These are phyloP conservation scores for Phengaris arion DNA, from an alignment of 2,888 invertebrate genomes.

Conservation along the genomic window DNA sequence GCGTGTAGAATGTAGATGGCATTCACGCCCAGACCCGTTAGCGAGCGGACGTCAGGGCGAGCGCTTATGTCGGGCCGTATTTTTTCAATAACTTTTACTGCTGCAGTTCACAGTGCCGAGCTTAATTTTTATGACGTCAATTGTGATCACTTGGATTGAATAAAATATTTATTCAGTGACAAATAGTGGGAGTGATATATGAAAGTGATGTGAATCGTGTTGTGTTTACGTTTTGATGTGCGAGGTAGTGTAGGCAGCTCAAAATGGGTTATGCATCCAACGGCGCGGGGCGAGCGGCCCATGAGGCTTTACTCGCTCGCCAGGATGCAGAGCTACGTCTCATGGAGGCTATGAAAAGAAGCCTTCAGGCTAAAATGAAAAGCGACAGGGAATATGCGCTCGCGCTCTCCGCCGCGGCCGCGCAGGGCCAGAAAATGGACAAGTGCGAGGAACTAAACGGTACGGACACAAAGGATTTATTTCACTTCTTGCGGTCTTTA, in stretches of 20 bases:
- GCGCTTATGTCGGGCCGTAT: conserved; percentile 49
- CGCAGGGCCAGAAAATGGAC: conserved; percentile 91
- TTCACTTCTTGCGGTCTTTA: conserved; percentile 24
- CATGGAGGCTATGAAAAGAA: conserved; percentile 94
- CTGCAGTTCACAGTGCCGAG: conserved; percentile 5
- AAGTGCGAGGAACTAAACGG: conserved; percentile 85
- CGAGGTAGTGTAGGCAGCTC: conserved; percentile 52
- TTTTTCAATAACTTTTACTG: conserved; percentile 40
- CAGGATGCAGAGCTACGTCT: conserved; percentile 96
- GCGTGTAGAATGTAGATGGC: conserved; percentile 58
- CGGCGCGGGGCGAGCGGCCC: conserved; percentile 92
- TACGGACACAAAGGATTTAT: conserved; percentile 42
- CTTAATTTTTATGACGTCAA: background rate
- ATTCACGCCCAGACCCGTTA: conserved; percentile 64
- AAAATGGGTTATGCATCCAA: conserved; percentile 92
- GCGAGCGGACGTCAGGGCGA: conserved; percentile 54
- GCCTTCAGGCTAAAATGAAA: conserved; percentile 91
- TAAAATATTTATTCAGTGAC: conserved; percentile 47
- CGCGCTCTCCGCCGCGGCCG: conserved; percentile 88
- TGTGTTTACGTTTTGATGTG: conserved; percentile 72
- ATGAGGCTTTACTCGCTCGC: conserved; percentile 92
- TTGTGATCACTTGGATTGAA: background rate
- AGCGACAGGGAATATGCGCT: conserved; percentile 95
- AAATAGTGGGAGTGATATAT: conserved; percentile 66
- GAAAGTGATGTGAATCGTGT: conserved; percentile 70